Evolutionary conservation across 2,113 vertebrate genomes (phyloP), one percentile per base, ranked within the genome.

Genomic region (Scartelaos histophorus): DNA sequence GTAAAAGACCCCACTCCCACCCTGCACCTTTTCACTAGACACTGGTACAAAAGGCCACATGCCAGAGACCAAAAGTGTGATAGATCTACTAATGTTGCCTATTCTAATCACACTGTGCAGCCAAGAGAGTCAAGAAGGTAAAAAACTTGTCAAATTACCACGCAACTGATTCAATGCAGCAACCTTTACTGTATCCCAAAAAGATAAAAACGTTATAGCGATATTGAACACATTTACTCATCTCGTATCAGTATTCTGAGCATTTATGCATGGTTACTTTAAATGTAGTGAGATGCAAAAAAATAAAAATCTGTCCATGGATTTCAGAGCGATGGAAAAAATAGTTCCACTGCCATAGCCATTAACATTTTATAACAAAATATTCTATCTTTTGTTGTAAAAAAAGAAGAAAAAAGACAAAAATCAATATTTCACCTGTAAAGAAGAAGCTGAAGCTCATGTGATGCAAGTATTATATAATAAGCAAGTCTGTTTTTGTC

Each of bases 1-100:
- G 66, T 80, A 57, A 67, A 79, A 74, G 76, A 74, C 64, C 16
- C 9, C 56, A 49, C 60, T 73, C 53, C 80, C 67, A 84, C 86
- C 73, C 82, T 61, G 51, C 79, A 68, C 35, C 57, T 21, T 69
- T 76, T 45, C 38, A 53, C 17, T 17, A 64, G 62, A 73, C 61
- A 43, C 13, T 22, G 1, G n/a, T 67, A 22, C 6, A 22, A 66
- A 66, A 46, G 45, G 1, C 47, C 47, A 22, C 22, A 19, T 69
- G 46, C 46, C 22, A 58, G 5, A 58, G 56, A 19, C 19, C 4
- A 11, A 58, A 58, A n/a, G 35, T 58, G 19, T 13, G 7, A 25
- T 24, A 21, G 9, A 22, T 25, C 22, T 25, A 12, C 13, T 22
- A 58, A 24, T 25, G 13, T 22, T 24, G 13, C 22, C 5, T 25